Conservation (phyloP, 2,113 vertebrate genomes). For the Nycticorax nycticorax region DNA sequence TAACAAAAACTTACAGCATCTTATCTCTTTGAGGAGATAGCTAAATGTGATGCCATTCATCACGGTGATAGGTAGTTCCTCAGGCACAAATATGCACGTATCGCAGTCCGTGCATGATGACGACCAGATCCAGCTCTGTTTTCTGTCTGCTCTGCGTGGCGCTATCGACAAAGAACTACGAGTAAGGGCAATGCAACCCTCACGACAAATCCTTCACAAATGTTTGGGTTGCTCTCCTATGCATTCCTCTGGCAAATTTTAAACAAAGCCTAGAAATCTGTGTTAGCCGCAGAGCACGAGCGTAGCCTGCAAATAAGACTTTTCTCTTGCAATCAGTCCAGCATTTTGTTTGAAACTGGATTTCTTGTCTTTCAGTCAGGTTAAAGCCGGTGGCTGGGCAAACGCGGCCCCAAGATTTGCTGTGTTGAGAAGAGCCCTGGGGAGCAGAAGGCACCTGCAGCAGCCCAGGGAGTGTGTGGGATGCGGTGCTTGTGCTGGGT, state of each 20-base stretch:
- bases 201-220: neutral
- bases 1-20: neutral
- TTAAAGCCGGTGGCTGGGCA: neutral
- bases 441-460: neutral
- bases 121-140: constrained; percentile 40
- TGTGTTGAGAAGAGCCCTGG: neutral
- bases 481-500: neutral
- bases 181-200: neutral
- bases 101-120: neutral
- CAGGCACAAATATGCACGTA: neutral
- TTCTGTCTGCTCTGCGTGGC: neutral
- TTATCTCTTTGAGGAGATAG: constrained; percentile 8
- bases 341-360: neutral
- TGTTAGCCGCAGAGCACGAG: neutral
- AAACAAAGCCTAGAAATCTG: neutral
- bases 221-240: neutral
- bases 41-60: neutral
- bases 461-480: neutral
- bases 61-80: constrained; percentile 11
- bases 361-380: neutral
- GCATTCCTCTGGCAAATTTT: neutral
- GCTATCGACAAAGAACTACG: neutral
- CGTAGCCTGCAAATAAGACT: neutral
- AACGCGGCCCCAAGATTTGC: neutral
- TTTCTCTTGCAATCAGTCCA: neutral